phyloP scores from a whole-genome alignment of 1,140 invertebrate species.

The Danaus melanippus region DNA sequence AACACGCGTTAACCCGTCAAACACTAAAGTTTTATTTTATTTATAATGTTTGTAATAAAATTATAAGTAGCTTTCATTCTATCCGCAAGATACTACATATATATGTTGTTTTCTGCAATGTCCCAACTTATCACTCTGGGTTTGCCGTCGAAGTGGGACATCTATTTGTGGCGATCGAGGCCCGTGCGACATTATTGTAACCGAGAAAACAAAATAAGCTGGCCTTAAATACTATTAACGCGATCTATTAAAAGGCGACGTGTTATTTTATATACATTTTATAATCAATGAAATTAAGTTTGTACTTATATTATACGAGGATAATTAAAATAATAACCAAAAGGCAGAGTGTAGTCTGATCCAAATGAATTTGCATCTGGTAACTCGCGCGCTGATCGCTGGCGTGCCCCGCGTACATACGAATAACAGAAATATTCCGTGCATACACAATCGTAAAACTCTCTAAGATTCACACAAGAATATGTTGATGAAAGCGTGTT shows the following conservation, averaged over 20 bases:
- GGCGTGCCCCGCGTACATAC: constrained; percentile 22
- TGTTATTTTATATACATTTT: too few relatives aligned
- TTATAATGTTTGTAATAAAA: constrained; percentile 6
- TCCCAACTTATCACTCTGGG: constrained; percentile 58
- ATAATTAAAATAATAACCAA: constrained; percentile 14
- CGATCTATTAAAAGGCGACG: too few relatives aligned
- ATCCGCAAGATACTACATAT: constrained; percentile 36
- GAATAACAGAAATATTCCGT: constrained; percentile 7
- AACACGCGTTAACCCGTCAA: constrained; percentile 41
- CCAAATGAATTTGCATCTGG: constrained; percentile 55
- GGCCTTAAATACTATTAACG: too few relatives aligned
- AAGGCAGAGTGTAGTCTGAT: constrained; percentile 56
- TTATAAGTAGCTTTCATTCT: constrained; percentile 17
- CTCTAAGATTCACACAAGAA: constrained; percentile 24
- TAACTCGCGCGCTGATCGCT: constrained; percentile 36
- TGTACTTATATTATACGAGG: too few relatives aligned
- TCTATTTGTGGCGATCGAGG: constrained; percentile 66
- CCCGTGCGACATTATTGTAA: constrained; percentile 62
- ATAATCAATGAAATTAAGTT: too few relatives aligned
- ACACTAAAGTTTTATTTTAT: constrained; percentile 42
- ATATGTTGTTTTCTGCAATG: constrained; percentile 50
- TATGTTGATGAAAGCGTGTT: constrained; percentile 52
- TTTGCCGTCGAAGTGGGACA: constrained; percentile 62
- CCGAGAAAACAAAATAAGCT: constrained; percentile 21
- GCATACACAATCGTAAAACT: constrained; percentile 16